Evolutionary conservation across 2,797 vertebrate genomes (phyloP).

Genomic region (Ctenopoma multispine): DNA sequence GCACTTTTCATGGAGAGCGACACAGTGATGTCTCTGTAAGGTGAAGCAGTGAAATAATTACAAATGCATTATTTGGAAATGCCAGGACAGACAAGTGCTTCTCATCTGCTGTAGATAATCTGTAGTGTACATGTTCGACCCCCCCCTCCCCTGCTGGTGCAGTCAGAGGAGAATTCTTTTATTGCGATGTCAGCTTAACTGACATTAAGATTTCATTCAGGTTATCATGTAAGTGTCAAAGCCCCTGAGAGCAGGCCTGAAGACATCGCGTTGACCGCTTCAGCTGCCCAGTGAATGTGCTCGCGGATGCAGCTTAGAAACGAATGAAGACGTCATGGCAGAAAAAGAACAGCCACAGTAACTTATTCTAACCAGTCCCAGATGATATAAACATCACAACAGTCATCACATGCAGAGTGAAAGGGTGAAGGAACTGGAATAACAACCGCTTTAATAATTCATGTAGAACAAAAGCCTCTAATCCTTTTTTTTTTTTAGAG

Average conservation of each 20-base stretch:
- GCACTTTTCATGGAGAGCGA: constrained; percentile 33
- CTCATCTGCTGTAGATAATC: constrained; percentile 19
- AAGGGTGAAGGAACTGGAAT: neutral
- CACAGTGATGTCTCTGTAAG: constrained; percentile 25
- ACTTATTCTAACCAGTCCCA: neutral
- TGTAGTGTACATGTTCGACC: constrained; percentile 2
- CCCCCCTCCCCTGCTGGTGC: neutral
- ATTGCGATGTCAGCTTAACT: constrained; percentile 55
- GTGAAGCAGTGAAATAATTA: constrained; percentile 20
- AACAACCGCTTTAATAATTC: constrained; percentile 27
- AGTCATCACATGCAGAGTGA: neutral
- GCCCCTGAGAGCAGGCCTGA: constrained; percentile 44
- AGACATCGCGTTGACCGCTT: constrained; percentile 65
- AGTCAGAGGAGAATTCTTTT: constrained; percentile 28
- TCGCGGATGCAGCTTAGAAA: neutral
- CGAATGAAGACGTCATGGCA: constrained; percentile 16
- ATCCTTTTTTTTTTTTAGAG: neutral
- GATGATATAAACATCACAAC: neutral
- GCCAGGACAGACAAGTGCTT: neutral
- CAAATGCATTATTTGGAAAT: constrained; percentile 24
- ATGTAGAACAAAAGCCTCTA: constrained; percentile 12
- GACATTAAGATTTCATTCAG: constrained; percentile 71
- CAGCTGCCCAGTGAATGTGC: constrained; percentile 40
- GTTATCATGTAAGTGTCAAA: constrained; percentile 62
- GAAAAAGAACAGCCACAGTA: neutral